Base-by-base conservation (phyloP, 1,140 invertebrate genomes). In the Dryas iulia region DNA sequence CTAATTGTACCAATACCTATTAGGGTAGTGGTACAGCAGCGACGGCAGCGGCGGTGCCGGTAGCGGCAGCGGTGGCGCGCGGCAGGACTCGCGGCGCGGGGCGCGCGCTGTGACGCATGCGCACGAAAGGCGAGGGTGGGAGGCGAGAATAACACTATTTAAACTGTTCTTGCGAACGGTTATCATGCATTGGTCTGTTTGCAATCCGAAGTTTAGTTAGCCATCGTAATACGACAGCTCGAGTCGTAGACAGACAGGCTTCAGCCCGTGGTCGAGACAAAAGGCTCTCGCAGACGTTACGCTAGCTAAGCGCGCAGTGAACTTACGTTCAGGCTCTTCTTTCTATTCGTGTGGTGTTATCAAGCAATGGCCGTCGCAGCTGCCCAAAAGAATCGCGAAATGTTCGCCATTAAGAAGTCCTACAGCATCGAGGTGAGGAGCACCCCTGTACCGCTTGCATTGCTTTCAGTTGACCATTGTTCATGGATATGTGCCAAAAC, bases 341-440 rank as follows among this genome's bases (percentile, higher is more conserved):
- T 53, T 76, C 76, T 79, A 83, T 82, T 87, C 81, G 81, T 81
- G 84, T 90, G 83, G 84, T 90, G 83, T 82, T 71, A 59, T 78
- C 76, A 83, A 84, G 83, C 75, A 72, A 96, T 96, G 95, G 96
- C 96, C 87, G 96, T 97, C 81, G 96, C 96, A 87, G 96, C 96
- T 86, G 96, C 96, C 58, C 96, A 97, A 92, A 97, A 97, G 92
- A 97, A 97, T 92, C 95, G 97, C 87, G 96, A 97, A 91, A 96
- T 97, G 95, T 97, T 97, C 94, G 97, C 97, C 91, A 98, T 97
- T 93, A 97, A 98, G 93, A 98, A 98, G 89, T 98, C 97, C 75
- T 98, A 98, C 94, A 98, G 97, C 93, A 97, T 98, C 87, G 98
- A 98, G 96, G 97, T 98, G 93, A 96, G 96, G 69, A 80, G n/a